These are phyloP conservation scores for Porites cylindrica DNA, from an alignment of 92 coral and sea anemone genomes.

Conservation along the genomic window DNA sequence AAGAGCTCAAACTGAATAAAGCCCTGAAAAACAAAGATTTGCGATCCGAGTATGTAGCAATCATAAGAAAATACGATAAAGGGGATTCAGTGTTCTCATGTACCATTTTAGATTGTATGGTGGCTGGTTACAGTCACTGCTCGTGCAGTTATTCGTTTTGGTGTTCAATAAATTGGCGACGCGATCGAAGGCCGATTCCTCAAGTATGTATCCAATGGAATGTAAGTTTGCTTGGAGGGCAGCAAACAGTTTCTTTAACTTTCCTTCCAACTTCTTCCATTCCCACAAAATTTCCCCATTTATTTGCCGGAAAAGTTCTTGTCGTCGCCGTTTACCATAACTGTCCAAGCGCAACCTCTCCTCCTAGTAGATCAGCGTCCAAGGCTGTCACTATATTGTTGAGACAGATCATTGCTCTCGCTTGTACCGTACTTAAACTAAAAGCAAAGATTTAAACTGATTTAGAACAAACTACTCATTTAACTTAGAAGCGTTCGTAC, in stretches of 20 bases:
- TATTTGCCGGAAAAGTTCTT: not conserved
- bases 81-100: too few species aligned
- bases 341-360: constrained; percentile 78
- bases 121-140: not conserved
- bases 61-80: too few species aligned
- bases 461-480: too few species aligned
- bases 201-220: not conserved
- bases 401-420: constrained; percentile 94
- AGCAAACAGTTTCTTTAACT: not conserved
- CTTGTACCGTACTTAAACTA: constrained; percentile 84
- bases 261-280: too few species aligned
- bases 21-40: too few species aligned
- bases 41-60: too few species aligned
- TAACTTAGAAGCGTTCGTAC: too few species aligned
- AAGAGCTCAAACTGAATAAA: too few species aligned
- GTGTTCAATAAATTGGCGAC: not conserved
- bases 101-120: too few species aligned
- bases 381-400: constrained; percentile 93
- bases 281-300: not conserved
- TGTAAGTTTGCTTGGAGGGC: constrained; percentile 17
- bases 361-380: constrained; percentile 88
- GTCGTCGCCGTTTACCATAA: constrained; percentile 75
- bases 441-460: not conserved
- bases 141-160: not conserved
- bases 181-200: constrained; percentile 40